Conservation (phyloP, 2,113 vertebrate genomes). For the Eretmochelys imbricata region DNA sequence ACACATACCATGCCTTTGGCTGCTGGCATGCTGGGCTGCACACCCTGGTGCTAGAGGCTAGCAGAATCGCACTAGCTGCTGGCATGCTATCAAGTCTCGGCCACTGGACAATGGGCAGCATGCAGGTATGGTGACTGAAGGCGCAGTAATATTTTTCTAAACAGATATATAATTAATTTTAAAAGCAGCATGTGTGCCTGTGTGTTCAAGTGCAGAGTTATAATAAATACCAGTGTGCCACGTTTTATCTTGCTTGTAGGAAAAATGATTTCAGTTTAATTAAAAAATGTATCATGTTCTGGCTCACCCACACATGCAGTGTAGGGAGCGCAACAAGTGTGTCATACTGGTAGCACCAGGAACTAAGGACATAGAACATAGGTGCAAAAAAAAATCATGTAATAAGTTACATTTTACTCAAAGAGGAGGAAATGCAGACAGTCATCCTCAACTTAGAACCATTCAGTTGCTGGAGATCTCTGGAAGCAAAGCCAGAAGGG, state of each 20-base stretch:
- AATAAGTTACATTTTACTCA: conserved; percentile 36
- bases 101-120: conserved; percentile 42
- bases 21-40: conserved; percentile 1
- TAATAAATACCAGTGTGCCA: conserved; percentile 42
- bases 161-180: conserved; percentile 50
- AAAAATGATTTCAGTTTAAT: conserved; percentile 41
- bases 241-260: conserved; percentile 24
- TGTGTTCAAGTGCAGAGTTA: background rate
- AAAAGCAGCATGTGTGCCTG: conserved; percentile 6
- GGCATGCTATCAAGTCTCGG: conserved; percentile 41
- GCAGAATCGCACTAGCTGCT: conserved; percentile 49
- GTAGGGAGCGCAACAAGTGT: background rate
- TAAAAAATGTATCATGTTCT: conserved; percentile 8
- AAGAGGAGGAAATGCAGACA: background rate
- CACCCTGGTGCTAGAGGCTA: conserved; percentile 48
- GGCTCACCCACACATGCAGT: background rate
- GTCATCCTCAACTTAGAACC: background rate
- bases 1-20: conserved; percentile 53
- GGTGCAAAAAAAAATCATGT: background rate
- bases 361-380: background rate
- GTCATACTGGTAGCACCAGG: background rate
- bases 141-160: conserved; percentile 17
- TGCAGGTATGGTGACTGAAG: conserved; percentile 51
- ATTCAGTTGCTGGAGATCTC: conserved; percentile 13
- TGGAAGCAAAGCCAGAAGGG: conserved; percentile 13